Percentiles rank a stretch among this genome's conserved stretches.
phyloP scores from a whole-genome alignment of 2,113 vertebrate genomes.

The Odocoileus virginianus region DNA sequence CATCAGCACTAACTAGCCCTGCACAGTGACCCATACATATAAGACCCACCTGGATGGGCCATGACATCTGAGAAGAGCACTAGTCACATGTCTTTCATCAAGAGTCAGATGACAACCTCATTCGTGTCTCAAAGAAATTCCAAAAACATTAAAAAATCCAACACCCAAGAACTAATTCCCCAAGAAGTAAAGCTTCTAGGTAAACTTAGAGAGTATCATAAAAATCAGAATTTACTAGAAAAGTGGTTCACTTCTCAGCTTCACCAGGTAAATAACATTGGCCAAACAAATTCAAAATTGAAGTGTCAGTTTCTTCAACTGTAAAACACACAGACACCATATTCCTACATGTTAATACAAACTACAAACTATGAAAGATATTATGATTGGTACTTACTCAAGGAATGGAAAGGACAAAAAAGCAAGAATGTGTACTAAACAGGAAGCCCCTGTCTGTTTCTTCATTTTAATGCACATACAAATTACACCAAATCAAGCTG shows the following conservation, averaged over 20 bases:
- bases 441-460: not conserved
- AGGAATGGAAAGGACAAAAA: not conserved
- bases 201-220: not conserved
- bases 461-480: not conserved
- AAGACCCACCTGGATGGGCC: not conserved
- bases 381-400: not conserved
- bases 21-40: rapidly evolving
- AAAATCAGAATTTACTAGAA: not conserved
- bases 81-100: not conserved
- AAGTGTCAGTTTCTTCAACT: not conserved
- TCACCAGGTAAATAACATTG: not conserved
- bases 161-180: not conserved
- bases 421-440: not conserved
- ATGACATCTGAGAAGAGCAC: not conserved
- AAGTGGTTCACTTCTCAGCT: not conserved
- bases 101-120: not conserved
- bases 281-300: not conserved
- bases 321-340: not conserved
- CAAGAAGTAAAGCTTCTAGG: not conserved
- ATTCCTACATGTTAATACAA: not conserved
- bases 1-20: not conserved
- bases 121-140: not conserved
- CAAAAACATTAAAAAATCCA: not conserved
- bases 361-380: not conserved
- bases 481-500: not conserved